Evolutionary conservation across 2,113 vertebrate species (phyloP).

Genomic region (Pteronura brasiliensis): DNA sequence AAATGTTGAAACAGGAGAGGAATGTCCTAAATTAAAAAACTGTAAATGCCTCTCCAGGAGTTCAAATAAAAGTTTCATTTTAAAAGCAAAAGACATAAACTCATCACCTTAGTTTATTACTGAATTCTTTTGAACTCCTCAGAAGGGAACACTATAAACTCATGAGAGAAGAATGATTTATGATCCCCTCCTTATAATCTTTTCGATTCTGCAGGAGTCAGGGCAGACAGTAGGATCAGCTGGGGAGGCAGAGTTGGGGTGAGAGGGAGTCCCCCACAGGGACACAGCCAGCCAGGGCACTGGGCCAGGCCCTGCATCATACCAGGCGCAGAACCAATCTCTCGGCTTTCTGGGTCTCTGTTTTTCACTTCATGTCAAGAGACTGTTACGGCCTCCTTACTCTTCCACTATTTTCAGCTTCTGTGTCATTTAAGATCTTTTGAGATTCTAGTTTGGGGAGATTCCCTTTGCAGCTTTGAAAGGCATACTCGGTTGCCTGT

Average conservation of each 20-base stretch:
- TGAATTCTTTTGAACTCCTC: slow-evolving; percentile 48
- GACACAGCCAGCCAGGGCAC: neutral
- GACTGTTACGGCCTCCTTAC: neutral
- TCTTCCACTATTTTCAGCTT: slow-evolving; percentile 7
- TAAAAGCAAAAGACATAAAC: slow-evolving; percentile 64
- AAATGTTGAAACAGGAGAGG: slow-evolving; percentile 35
- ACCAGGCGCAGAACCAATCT: neutral
- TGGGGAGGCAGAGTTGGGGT: neutral
- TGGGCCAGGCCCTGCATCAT: neutral
- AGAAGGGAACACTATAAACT: slow-evolving; percentile 52
- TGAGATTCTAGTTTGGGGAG: neutral
- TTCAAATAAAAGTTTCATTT: slow-evolving; percentile 69
- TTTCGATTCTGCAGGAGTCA: neutral
- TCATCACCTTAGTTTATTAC: slow-evolving; percentile 60
- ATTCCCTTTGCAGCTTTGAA: neutral
- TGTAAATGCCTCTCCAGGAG: slow-evolving; percentile 42
- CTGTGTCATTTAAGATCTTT: slow-evolving; percentile 4
- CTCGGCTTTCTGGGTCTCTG: neutral
- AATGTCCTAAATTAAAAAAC: slow-evolving; percentile 58
- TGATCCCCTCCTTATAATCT: slow-evolving; percentile 3
- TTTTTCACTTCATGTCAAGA: neutral
- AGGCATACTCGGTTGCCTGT: neutral
- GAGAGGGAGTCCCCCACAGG: neutral
- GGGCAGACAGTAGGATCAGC: neutral
- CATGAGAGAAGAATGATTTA: slow-evolving; percentile 43